These are phyloP conservation scores for Drosophila picticornis DNA, from an alignment of 2,888 invertebrate genomes.

Conservation along the genomic window DNA sequence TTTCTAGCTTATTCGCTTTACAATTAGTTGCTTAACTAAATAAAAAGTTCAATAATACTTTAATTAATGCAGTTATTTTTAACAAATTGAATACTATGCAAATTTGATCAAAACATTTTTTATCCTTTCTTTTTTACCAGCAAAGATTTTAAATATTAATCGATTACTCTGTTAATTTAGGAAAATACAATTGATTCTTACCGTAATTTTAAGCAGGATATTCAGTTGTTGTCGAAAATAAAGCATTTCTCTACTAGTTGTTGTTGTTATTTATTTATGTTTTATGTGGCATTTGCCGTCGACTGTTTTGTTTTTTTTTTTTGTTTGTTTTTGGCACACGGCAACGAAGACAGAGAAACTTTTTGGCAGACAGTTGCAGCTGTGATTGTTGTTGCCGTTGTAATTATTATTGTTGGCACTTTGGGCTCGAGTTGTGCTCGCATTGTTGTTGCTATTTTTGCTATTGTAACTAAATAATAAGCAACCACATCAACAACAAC, in stretches of 20 bases:
- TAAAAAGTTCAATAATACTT: not conserved
- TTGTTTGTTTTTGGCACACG: conserved; percentile 64
- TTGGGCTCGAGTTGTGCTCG: conserved; percentile 45
- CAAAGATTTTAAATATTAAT: not conserved
- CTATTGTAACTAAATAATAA: conserved; percentile 56
- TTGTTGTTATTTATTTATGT: conserved; percentile 67
- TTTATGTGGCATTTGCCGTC: conserved; percentile 66
- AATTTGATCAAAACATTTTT: not conserved
- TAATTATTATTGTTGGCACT: conserved; percentile 78
- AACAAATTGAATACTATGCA: not conserved
- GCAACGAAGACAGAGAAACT: conserved; percentile 50
- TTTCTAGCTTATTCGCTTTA: not conserved
- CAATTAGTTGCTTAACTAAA: not conserved
- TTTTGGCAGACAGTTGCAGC: conserved; percentile 60
- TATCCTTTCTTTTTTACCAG: not conserved
- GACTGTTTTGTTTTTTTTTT: conserved; percentile 8
- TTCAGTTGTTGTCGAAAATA: not conserved
- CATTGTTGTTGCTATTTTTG: conserved; percentile 29
- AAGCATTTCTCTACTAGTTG: conserved; percentile 20
- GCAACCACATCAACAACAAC: conserved; percentile 57
- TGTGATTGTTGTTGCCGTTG: conserved; percentile 43
- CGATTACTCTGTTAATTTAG: not conserved
- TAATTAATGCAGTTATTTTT: not conserved
- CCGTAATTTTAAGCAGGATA: conserved; percentile 11
- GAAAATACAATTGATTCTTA: not conserved